Evolutionary conservation across 2,797 vertebrate genomes (phyloP).

Genomic region (Aeoliscus strigatus): DNA sequence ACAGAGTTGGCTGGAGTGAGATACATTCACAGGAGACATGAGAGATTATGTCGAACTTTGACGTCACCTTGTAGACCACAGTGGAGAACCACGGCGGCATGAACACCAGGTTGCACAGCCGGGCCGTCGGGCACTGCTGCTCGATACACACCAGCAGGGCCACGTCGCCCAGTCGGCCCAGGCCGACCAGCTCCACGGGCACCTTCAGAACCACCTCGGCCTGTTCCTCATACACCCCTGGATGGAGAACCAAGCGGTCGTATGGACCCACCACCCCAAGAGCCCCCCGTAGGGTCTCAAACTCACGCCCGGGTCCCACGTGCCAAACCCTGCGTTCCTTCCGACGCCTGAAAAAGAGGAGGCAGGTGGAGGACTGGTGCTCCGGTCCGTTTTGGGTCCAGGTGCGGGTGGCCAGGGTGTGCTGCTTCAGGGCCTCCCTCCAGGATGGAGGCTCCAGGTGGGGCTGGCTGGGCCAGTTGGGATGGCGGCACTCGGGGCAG

Average conservation of each 20-base stretch:
- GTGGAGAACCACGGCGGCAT: conserved; percentile 91
- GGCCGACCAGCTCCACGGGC: conserved; percentile 82
- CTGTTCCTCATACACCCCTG: conserved; percentile 85
- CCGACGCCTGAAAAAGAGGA: conserved; percentile 81
- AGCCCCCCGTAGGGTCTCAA: conserved; percentile 78
- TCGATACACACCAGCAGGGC: conserved; percentile 81
- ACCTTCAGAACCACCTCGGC: conserved; percentile 82
- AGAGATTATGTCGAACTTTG: neutral
- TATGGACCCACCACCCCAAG: conserved; percentile 77
- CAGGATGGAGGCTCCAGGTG: conserved; percentile 80
- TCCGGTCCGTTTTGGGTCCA: conserved; percentile 82
- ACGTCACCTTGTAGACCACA: conserved; percentile 85
- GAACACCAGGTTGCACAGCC: conserved; percentile 85
- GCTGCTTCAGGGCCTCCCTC: conserved; percentile 85
- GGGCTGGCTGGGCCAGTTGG: conserved; percentile 86
- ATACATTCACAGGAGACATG: too few species aligned
- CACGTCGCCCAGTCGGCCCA: conserved; percentile 80
- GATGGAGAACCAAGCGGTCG: conserved; percentile 79
- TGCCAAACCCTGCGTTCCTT: conserved; percentile 79
- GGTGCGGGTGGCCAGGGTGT: conserved; percentile 80
- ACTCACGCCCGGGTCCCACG: conserved; percentile 77
- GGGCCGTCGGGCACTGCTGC: conserved; percentile 85
- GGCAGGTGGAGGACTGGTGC: conserved; percentile 79
- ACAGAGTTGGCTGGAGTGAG: neutral
- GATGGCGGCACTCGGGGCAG: conserved; percentile 81